phyloP scores from a whole-genome alignment of 2,888 invertebrate genomes.

The Callosobruchus maculatus region DNA sequence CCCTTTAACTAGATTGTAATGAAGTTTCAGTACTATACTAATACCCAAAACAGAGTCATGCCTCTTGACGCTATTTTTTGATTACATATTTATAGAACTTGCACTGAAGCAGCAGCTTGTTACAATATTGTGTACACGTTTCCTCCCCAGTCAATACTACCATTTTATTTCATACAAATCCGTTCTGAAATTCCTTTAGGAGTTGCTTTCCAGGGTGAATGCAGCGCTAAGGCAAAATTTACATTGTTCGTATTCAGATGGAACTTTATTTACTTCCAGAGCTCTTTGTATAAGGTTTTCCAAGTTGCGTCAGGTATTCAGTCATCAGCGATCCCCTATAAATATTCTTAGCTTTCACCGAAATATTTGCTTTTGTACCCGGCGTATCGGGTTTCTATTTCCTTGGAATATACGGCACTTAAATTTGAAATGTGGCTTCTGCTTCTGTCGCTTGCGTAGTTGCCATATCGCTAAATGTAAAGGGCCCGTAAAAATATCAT shows the following conservation, averaged over 20 bases:
- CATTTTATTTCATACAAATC: neutral
- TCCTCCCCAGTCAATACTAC: neutral
- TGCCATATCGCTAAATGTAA: neutral
- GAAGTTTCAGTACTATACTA: too few species aligned
- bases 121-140: neutral
- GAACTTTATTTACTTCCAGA: neutral
- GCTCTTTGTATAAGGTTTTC: neutral
- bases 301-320: neutral
- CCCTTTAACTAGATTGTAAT: too few species aligned
- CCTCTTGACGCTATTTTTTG: too few species aligned
- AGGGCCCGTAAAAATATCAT: neutral
- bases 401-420: neutral
- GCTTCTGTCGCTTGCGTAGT: neutral
- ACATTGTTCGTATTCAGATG: neutral
- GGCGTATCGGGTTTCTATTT: neutral
- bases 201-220: neutral
- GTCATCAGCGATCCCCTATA: neutral
- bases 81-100: neutral
- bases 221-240: neutral
- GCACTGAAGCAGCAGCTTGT: neutral
- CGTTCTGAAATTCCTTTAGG: neutral
- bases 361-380: neutral
- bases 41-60: too few species aligned
- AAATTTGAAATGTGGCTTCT: neutral
- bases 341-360: neutral